phyloP scores from a whole-genome alignment of 2,888 invertebrate genomes.

The Elmis aenea region DNA sequence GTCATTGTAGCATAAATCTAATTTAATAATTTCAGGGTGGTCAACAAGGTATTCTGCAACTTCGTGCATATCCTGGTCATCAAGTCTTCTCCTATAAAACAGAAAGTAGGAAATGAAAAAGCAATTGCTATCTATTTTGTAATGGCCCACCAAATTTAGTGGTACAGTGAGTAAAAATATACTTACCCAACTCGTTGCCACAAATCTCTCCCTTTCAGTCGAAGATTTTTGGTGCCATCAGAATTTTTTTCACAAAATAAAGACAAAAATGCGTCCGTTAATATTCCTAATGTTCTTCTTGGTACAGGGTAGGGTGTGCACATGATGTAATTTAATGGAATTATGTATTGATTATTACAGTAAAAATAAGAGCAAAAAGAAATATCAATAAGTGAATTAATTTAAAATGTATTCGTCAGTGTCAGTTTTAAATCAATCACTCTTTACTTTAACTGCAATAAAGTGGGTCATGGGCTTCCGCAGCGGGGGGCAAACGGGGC shows the following conservation, averaged over 20 bases:
- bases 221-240: constrained; percentile 51
- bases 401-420: too few relatives aligned
- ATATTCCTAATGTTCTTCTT: too few relatives aligned
- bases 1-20: constrained; percentile 55
- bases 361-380: too few relatives aligned
- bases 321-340: too few relatives aligned
- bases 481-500: too few relatives aligned
- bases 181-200: constrained; percentile 43
- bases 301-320: too few relatives aligned
- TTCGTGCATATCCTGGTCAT: constrained; percentile 49
- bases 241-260: constrained; percentile 50
- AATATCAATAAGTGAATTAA: too few relatives aligned
- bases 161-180: not conserved
- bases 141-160: not conserved
- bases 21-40: constrained; percentile 47
- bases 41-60: constrained; percentile 49
- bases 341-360: too few relatives aligned
- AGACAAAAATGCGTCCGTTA: constrained; percentile 35
- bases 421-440: too few relatives aligned
- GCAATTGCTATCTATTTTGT: not conserved
- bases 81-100: constrained; percentile 43
- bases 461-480: too few relatives aligned
- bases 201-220: constrained; percentile 52
- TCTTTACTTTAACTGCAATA: too few relatives aligned
- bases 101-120: not conserved